Conservation (phyloP, 2,888 invertebrate species). For the Isoperla grammatica region DNA sequence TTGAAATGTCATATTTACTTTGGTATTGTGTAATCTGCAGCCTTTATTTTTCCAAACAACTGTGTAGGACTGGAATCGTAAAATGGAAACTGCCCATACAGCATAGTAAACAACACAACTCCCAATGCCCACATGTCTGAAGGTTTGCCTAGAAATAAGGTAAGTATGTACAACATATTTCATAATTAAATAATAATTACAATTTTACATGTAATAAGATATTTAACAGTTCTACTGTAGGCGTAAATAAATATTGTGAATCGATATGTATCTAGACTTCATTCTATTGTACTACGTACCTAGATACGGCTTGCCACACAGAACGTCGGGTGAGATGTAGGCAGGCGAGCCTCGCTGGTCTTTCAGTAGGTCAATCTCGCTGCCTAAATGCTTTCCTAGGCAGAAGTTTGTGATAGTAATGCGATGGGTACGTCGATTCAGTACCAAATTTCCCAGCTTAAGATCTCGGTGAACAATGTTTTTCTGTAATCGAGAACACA, state of each 20-base stretch:
- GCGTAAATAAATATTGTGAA: too few species aligned
- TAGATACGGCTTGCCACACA: conserved; percentile 67
- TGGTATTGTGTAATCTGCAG: conserved; percentile 67
- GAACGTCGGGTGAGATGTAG: conserved; percentile 74
- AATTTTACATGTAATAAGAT: too few species aligned
- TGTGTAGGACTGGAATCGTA: conserved; percentile 68
- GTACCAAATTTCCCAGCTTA: conserved; percentile 69
- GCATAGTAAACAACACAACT: conserved; percentile 71
- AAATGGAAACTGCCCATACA: conserved; percentile 77
- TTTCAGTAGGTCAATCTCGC: conserved; percentile 62
- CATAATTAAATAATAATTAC: too few species aligned
- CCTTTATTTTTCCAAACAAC: conserved; percentile 68
- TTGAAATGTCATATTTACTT: conserved; percentile 53
- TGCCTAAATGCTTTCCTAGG: conserved; percentile 67
- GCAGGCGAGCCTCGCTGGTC: conserved; percentile 76
- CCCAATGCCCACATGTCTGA: conserved; percentile 82
- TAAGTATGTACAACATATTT: too few species aligned
- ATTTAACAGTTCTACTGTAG: too few species aligned
- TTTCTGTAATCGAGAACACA: conserved; percentile 47
- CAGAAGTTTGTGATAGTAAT: conserved; percentile 72
- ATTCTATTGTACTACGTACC: too few species aligned
- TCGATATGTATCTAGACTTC: too few species aligned
- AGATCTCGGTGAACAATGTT: conserved; percentile 74
- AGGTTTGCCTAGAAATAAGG: conserved; percentile 52
- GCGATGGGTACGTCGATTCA: conserved; percentile 57